Evolutionary conservation across 2,888 invertebrate species (phyloP).

Genomic region (Leistus spinibarbis): DNA sequence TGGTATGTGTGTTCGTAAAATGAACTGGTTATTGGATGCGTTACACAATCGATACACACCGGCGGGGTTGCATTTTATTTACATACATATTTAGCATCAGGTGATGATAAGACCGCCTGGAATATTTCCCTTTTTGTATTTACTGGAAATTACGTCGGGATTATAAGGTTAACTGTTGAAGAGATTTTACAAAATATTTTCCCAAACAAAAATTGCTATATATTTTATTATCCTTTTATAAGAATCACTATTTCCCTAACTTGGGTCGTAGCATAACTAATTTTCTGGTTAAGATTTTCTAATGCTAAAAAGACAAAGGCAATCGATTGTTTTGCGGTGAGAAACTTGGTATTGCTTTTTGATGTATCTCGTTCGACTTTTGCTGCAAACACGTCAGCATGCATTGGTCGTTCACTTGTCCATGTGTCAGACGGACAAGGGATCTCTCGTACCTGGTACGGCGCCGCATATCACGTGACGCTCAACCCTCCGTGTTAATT

Average conservation of each 20-base stretch:
- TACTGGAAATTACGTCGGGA: too few relatives aligned
- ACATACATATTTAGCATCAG: too few relatives aligned
- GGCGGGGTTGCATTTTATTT: neutral
- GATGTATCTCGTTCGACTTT: conserved; percentile 20
- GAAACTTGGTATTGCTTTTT: conserved; percentile 32
- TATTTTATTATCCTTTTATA: too few relatives aligned
- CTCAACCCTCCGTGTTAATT: conserved; percentile 16
- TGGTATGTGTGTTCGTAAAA: conserved; percentile 29
- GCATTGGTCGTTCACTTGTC: conserved; percentile 15
- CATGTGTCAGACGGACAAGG: conserved; percentile 8
- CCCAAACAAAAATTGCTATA: neutral
- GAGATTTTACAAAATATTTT: neutral
- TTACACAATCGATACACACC: neutral
- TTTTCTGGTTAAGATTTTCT: too few relatives aligned
- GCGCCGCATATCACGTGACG: conserved; percentile 28
- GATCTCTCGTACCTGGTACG: conserved; percentile 5
- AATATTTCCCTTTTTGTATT: too few relatives aligned
- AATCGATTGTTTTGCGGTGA: conserved; percentile 13
- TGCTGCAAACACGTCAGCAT: conserved; percentile 19
- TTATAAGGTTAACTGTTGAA: too few relatives aligned
- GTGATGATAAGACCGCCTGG: too few relatives aligned
- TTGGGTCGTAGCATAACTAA: too few relatives aligned
- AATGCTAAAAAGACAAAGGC: too few relatives aligned
- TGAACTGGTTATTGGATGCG: neutral
- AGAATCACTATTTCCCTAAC: too few relatives aligned